Evolutionary conservation across 2,888 invertebrate genomes (phyloP), one percentile per base, ranked within the genome.

Genomic region (Marronus borbonicus): DNA sequence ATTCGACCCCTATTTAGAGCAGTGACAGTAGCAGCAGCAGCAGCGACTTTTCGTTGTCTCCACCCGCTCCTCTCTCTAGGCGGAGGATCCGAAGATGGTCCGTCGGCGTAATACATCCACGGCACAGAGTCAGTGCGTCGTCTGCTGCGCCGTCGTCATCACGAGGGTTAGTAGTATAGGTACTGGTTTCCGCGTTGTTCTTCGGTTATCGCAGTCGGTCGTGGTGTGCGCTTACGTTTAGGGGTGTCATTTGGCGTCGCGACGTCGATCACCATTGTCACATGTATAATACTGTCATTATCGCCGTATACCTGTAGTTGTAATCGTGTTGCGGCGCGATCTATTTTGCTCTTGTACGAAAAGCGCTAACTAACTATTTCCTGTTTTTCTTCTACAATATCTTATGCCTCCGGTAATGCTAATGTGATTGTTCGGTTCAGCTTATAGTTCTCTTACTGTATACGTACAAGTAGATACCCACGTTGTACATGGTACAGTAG

Each of bases 391-490:
- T 20, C 20, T 55, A 31, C 55, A 24, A 24, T 20, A 20, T 68
- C n/a, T 50, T 50, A 50, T 12, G 28, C 31, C 3, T 55, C 55
- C 17, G 50, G 28, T 82, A 82, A 83, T 83, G 82, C 81, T 80
- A 80, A 83, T 84, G 84, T 84, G 83, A 83, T 82, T 81, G 84
- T 82, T 82, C 80, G 82, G 83, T 82, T 83, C 44, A 44, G 72
- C 62, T 74, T 60, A 49, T 62, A 62, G 72, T 62, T 74, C 72
- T 8, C 24, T 7, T 7, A 20, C 20, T 55, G 55, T 17, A 55
- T 50, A 50, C 2, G 50, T 28, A 28, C 28, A 17, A 7, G 50
- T 68, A 10, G 8, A 62, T 28, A 62, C 24, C 0, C 24, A 8
- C 65, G 62, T 31, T 7, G 62, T 39, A 66, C n/a, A 66, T 44